Evolutionary conservation across 2,113 vertebrate genomes (phyloP), one percentile per base, ranked within the genome.

Genomic region (Notothenia rossii): DNA sequence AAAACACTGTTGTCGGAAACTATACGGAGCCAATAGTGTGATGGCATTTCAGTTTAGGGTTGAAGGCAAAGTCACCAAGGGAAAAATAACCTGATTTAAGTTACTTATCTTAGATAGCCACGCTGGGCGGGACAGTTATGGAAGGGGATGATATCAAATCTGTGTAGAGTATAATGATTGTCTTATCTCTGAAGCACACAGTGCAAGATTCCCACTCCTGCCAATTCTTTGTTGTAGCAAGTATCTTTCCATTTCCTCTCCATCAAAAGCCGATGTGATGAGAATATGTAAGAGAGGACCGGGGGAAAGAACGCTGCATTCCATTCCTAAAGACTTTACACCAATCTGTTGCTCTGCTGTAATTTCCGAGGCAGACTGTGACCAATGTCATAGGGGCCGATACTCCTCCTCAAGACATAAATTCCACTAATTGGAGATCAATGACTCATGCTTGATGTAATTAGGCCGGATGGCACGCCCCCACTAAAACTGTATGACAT

Each of bases 371-470:
- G 58, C 71, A 53, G 63, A 25, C 63, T 70, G 62, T 81, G 79
- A 85, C 84, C 65, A 36, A 62, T 69, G 85, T 88, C 79, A 71
- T 7, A n/a, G 51, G 22, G 59, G 60, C 71, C 12, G n/a, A 74
- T 49, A 56, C 70, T 82, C 53, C 79, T 84, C 86, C 76, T 72
- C 68, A 60, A 89, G 81, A 84, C 88, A 86, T 86, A 83, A 86
- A 92, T 90, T 77, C 73, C 61, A 73, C 75, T 91, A 90, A 90
- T 91, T 90, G 86, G 72, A 81, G 80, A 83, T 91, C 85, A 89
- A 80, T 86, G 83, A 85, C 82, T 89, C 72, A 58, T 81, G 62
- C 72, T 76, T 81, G 78, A 88, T 85, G 71, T 82, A 88, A 88
- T 91, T 86, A 85, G 66, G 67, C 33, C 17, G 43, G 55, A 77